These are phyloP conservation scores for Micrastur ruficollis DNA, from an alignment of 2,797 vertebrate genomes.

Conservation along the genomic window DNA sequence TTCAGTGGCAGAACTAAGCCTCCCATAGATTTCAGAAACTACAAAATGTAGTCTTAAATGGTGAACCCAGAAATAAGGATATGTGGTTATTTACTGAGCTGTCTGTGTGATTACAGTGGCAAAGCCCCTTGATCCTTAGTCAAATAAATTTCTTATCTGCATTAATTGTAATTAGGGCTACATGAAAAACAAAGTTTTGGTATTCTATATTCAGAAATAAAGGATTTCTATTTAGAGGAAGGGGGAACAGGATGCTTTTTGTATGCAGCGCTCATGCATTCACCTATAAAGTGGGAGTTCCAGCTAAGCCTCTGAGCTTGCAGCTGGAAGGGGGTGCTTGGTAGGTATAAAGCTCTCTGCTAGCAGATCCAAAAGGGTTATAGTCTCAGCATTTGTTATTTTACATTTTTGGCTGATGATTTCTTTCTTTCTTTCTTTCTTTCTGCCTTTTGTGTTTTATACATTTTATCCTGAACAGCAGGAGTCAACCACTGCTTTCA, in stretches of 20 bases:
- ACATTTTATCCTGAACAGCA: not conserved
- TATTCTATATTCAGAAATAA: not conserved
- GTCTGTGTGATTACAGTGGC: not conserved
- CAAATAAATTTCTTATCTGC: not conserved
- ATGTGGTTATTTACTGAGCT: not conserved
- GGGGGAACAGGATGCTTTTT: not conserved
- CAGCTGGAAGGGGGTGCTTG: not conserved
- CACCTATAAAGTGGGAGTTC: not conserved
- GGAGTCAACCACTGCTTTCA: not conserved
- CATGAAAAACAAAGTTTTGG: not conserved
- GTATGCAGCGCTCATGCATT: not conserved
- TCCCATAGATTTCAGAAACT: not conserved
- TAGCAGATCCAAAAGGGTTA: not conserved
- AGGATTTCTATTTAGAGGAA: not conserved
- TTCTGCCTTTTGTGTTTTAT: not conserved
- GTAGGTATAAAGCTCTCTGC: not conserved
- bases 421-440: not conserved
- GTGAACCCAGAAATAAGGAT: not conserved
- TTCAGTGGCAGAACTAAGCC: not conserved
- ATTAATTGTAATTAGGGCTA: not conserved
- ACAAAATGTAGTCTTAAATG: not conserved
- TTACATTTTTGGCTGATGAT: not conserved
- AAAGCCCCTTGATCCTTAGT: not conserved
- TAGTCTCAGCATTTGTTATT: not conserved
- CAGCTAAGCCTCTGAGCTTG: not conserved